Evolutionary conservation across 1,140 invertebrate species (phyloP).

Genomic region (Pachypsylla venusta): DNA sequence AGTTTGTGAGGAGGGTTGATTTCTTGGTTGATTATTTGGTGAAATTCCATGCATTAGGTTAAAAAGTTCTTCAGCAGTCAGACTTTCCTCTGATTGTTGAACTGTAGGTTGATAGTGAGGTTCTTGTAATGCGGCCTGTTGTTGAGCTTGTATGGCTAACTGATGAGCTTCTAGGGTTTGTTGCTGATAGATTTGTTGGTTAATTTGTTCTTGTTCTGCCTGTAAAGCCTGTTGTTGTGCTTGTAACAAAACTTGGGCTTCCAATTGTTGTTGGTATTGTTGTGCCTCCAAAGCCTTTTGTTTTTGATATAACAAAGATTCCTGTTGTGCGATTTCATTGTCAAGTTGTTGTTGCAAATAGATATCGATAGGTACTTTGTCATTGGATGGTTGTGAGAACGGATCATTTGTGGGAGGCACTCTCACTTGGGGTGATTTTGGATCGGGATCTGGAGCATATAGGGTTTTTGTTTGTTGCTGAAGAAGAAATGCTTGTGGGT

Average conservation of each 20-base stretch:
- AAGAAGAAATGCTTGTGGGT: not conserved
- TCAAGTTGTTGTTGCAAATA: slow-evolving; percentile 22
- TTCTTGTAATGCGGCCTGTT: not conserved
- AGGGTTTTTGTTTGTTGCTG: slow-evolving; percentile 27
- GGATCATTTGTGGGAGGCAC: slow-evolving; percentile 31
- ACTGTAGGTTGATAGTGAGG: not conserved
- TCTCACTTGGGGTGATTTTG: slow-evolving; percentile 31
- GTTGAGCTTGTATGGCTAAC: not conserved
- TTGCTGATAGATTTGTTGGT: not conserved
- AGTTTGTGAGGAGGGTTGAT: not conserved
- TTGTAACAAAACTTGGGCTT: not conserved
- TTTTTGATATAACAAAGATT: not conserved
- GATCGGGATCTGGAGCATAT: slow-evolving; percentile 35
- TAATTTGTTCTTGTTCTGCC: not conserved
- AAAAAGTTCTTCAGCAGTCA: slow-evolving; percentile 39
- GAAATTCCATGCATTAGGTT: slow-evolving; percentile 36
- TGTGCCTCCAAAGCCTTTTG: not conserved
- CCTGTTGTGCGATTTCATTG: slow-evolving; percentile 10
- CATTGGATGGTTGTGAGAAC: slow-evolving; percentile 33
- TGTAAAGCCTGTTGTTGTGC: slow-evolving; percentile 13
- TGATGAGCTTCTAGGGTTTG: not conserved
- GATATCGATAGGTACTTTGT: slow-evolving; percentile 27
- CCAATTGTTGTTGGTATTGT: slow-evolving; percentile 6
- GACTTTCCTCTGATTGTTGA: slow-evolving; percentile 22
- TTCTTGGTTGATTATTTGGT: slow-evolving; percentile 7